Base-by-base conservation (phyloP, 2,113 vertebrate species). In the Siniperca chuatsi region DNA sequence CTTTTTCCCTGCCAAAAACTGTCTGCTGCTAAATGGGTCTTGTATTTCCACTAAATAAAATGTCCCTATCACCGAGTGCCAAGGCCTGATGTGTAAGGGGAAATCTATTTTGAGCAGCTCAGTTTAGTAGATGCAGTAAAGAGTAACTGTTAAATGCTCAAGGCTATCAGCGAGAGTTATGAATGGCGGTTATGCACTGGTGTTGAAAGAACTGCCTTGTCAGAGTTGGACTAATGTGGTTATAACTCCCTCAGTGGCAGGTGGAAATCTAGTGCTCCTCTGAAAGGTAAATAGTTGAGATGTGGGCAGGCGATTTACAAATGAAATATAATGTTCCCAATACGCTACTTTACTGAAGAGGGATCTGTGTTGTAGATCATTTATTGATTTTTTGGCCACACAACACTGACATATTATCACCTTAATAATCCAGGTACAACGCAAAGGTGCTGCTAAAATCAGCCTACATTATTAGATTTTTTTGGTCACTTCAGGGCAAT, bases 21-120 rank as follows among this genome's bases (percentile, higher is more conserved):
- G 72, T 81, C 84, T n/a, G 54, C 60, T 25, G 69, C 76, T 85
- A 85, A 89, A 75, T 23, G 67, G 23, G 4, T 81, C 73, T 70
- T 25, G 46, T 60, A 67, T 81, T 55, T 73, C 78, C 52, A 42
- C 84, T 2, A 75, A 90, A 65, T 90, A 54, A 88, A 78, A 83
- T 20, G 74, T 81, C 80, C 73, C 68, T 70, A 21, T 83, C 73
- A 76, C 6, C 7, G 6, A 42, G 64, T 42, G 71, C 64, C 70
- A 10, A 21, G 1, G 46, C 66, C 65, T 12, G 61, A 68, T 66
- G 58, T 50, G 25, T 70, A 50, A 58, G 46, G n/a, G 35, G 52
- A 70, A 78, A 78, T 78, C 44, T 66, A 46, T 75, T 81, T 52
- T 18, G 13, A 79, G 58, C 52, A 13, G 64, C 71, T 67, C 33